Evolutionary conservation across 2,888 invertebrate genomes (phyloP).

Genomic region (Spicauda simplicius): DNA sequence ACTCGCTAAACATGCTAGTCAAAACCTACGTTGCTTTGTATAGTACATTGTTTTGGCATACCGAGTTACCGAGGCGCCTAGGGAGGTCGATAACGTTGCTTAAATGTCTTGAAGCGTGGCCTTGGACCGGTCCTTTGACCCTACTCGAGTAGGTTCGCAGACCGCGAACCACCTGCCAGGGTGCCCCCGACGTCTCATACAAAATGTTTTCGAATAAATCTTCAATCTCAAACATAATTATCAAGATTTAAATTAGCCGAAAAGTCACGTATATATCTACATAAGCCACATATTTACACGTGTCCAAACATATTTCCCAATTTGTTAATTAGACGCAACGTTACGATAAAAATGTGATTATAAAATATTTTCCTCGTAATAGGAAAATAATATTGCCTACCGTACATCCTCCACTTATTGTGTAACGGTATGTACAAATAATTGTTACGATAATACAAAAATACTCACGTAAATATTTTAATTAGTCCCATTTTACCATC

Average conservation of each 20-base stretch:
- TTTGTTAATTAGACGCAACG: background rate
- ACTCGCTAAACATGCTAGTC: too few species aligned
- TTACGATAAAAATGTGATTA: background rate
- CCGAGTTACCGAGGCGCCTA: slow-evolving; percentile 54
- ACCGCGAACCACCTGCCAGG: slow-evolving; percentile 66
- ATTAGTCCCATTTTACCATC: slow-evolving; percentile 38
- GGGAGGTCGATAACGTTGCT: slow-evolving; percentile 66
- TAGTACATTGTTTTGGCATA: slow-evolving; percentile 27
- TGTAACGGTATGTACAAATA: slow-evolving; percentile 1
- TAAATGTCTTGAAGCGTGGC: slow-evolving; percentile 67
- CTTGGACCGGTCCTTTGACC: slow-evolving; percentile 79
- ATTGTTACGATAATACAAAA: background rate
- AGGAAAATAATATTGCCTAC: background rate
- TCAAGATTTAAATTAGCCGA: too few species aligned
- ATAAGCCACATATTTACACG: slow-evolving; percentile 12
- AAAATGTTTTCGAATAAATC: slow-evolving; percentile 38
- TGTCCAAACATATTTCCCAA: background rate
- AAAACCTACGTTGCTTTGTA: slow-evolving; percentile 10
- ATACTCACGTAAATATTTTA: background rate
- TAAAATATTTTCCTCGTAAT: background rate
- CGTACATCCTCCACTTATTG: background rate
- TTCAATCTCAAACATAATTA: too few species aligned
- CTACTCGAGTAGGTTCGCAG: slow-evolving; percentile 56
- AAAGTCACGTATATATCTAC: slow-evolving; percentile 1
- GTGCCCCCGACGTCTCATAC: slow-evolving; percentile 56